These are phyloP conservation scores for Pampusana beccarii DNA, from an alignment of 2,113 vertebrate species.

Conservation along the genomic window DNA sequence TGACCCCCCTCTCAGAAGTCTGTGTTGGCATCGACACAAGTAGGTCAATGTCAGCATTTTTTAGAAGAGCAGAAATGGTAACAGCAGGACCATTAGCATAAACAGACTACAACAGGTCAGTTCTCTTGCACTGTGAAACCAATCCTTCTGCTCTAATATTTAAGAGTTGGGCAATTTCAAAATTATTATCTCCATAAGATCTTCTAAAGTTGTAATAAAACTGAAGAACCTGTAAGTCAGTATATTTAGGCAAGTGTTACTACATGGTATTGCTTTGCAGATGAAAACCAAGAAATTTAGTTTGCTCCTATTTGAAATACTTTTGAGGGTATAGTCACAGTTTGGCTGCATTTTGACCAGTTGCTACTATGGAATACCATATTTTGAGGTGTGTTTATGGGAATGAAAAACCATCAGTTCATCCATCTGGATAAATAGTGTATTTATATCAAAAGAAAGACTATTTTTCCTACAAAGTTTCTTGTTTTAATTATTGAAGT, in stretches of 20 bases:
- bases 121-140: neutral
- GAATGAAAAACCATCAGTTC: neutral
- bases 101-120: neutral
- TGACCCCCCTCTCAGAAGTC: neutral
- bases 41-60: too few relatives aligned
- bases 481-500: neutral
- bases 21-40: neutral
- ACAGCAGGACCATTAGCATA: neutral
- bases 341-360: neutral
- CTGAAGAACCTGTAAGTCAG: neutral
- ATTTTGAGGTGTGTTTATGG: neutral
- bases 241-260: neutral
- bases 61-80: conserved; percentile 1
- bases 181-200: neutral
- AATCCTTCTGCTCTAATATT: neutral
- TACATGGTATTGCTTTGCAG: neutral
- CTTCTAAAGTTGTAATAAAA: neutral
- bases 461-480: neutral
- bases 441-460: neutral
- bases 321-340: neutral
- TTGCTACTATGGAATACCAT: neutral
- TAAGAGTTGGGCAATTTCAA: neutral
- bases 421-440: neutral
- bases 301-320: neutral
- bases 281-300: neutral